These are phyloP conservation scores for Pelosia muscerda DNA, from an alignment of 2,888 invertebrate genomes.

Conservation along the genomic window DNA sequence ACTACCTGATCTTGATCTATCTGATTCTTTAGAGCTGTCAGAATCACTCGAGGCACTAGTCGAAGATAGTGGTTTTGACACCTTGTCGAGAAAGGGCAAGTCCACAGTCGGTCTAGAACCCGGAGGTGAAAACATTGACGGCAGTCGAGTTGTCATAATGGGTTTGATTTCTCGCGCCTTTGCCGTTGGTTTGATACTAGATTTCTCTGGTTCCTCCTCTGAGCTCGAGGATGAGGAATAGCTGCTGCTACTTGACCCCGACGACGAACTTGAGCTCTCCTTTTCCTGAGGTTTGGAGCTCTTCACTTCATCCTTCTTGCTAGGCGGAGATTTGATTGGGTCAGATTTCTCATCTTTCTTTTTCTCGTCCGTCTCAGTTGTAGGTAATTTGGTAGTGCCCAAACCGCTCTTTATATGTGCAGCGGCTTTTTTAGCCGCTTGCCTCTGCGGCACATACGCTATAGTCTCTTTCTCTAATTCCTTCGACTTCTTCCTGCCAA, in stretches of 20 bases:
- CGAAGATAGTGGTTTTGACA: conserved; percentile 89
- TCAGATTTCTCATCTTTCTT: conserved; percentile 76
- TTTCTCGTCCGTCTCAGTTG: conserved; percentile 75
- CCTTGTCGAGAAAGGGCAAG: conserved; percentile 94
- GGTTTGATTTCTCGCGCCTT: conserved; percentile 82
- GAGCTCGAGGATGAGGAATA: conserved; percentile 88
- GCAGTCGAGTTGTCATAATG: conserved; percentile 62
- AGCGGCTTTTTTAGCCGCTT: conserved; percentile 96
- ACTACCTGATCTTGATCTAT: conserved; percentile 74
- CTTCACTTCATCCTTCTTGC: conserved; percentile 80
- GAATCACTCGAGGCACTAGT: conserved; percentile 88
- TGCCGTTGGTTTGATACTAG: conserved; percentile 73
- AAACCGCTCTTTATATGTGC: conserved; percentile 95
- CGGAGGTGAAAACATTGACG: conserved; percentile 80
- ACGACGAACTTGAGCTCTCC: conserved; percentile 84
- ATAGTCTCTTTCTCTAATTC: conserved; percentile 90
- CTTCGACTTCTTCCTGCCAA: conserved; percentile 84
- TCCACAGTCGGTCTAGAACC: conserved; percentile 87
- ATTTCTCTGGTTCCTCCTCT: conserved; percentile 85
- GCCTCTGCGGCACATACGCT: conserved; percentile 95
- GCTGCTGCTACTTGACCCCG: conserved; percentile 85
- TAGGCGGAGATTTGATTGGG: conserved; percentile 66
- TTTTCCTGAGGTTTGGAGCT: conserved; percentile 65
- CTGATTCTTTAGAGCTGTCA: conserved; percentile 81
- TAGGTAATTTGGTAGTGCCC: conserved; percentile 84